phyloP scores from a whole-genome alignment of 2,888 invertebrate species.

The Heteromyza rotundicornis region DNA sequence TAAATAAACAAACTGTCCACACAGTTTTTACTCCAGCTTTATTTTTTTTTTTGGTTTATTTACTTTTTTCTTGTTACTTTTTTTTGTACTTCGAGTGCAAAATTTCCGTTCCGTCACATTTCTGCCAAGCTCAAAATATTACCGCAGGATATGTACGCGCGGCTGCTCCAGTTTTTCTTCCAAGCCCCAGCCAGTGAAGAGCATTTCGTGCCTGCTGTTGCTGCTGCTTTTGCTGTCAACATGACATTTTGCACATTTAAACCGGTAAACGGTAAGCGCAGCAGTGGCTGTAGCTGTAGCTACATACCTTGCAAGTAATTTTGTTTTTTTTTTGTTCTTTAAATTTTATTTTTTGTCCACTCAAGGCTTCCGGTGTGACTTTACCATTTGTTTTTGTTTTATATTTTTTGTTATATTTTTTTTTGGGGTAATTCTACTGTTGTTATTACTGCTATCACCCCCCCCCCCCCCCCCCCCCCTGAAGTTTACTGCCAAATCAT shows the following conservation, averaged over 20 bases:
- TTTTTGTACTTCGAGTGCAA: neutral
- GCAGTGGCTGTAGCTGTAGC: neutral
- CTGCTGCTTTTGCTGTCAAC: too few species aligned
- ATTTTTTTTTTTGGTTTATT: too few species aligned
- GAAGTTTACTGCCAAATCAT: too few species aligned
- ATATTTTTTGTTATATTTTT: too few species aligned
- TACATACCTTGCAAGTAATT: neutral
- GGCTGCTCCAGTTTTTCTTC: neutral
- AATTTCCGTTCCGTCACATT: neutral
- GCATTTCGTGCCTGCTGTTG: slow-evolving; percentile 20
- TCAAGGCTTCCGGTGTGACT: too few species aligned
- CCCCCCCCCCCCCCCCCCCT: too few species aligned
- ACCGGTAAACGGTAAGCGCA: slow-evolving; percentile 6
- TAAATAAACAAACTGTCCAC: neutral
- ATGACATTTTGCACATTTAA: slow-evolving; percentile 22
- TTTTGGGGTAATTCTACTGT: too few species aligned
- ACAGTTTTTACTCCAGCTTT: neutral
- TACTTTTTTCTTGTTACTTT: neutral
- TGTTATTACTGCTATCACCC: too few species aligned
- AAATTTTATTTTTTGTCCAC: too few species aligned
- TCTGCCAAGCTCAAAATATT: neutral
- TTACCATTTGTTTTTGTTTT: too few species aligned
- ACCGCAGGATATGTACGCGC: neutral
- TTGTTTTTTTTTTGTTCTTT: neutral
- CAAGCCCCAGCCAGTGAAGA: neutral